A percentile compares a stretch with the other conserved stretches of the same genome.
Evolutionary conservation across 2,888 invertebrate species (phyloP).

Genomic region (Tenodera sinensis): DNA sequence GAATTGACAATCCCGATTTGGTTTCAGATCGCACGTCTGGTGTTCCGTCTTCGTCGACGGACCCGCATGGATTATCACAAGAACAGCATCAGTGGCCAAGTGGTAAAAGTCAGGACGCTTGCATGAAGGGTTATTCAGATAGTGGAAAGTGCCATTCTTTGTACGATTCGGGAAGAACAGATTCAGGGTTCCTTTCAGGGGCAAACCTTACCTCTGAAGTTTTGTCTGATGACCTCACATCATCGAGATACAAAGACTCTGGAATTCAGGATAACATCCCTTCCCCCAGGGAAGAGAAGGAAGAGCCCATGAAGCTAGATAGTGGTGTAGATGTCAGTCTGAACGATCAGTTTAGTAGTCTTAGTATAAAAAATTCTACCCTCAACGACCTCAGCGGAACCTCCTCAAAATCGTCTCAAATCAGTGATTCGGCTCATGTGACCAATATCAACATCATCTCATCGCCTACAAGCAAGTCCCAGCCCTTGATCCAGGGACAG

Average conservation of each 20-base stretch:
- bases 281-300: constrained; percentile 27
- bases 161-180: constrained; percentile 39
- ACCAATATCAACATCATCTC: constrained; percentile 12
- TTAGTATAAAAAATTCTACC: constrained; percentile 44
- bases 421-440: neutral
- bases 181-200: constrained; percentile 51
- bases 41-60: constrained; percentile 7
- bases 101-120: constrained; percentile 15
- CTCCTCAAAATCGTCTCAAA: constrained; percentile 14
- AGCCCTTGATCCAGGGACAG: neutral
- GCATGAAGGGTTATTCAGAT: constrained; percentile 27
- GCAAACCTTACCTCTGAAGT: constrained; percentile 42
- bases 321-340: constrained; percentile 62
- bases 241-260: constrained; percentile 29
- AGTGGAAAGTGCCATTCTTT: constrained; percentile 24
- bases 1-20: constrained; percentile 28
- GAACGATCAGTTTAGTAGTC: constrained; percentile 59
- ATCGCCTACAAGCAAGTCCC: constrained; percentile 13
- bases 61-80: constrained; percentile 26
- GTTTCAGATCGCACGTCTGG: constrained; percentile 30
- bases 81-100: constrained; percentile 16
- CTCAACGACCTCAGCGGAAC: constrained; percentile 32
- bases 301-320: constrained; percentile 55
- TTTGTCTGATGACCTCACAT: constrained; percentile 32
- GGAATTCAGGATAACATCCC: constrained; percentile 33